Percentiles rank a stretch among this genome's conserved stretches.
Conservation (phyloP, 2,797 vertebrate genomes). For the Mus minutoides region DNA sequence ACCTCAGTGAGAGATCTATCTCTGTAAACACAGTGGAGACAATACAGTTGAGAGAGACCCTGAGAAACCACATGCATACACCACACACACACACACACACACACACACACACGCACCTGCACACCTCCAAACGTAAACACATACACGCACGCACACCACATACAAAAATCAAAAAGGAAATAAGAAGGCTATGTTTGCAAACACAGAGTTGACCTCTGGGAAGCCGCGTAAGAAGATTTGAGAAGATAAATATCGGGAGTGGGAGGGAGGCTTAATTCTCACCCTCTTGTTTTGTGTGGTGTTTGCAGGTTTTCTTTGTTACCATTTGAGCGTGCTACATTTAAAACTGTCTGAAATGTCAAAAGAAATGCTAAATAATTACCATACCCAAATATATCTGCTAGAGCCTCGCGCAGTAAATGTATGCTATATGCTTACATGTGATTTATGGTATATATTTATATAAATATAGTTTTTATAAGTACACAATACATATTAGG, state of each 20-base stretch:
- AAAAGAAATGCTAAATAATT: not conserved
- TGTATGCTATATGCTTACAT: not conserved
- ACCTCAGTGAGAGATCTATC: not conserved
- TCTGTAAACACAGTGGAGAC: not conserved
- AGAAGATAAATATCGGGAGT: rapidly evolving
- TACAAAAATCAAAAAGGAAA: not conserved
- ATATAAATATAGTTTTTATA: not conserved
- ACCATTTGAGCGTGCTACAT: not conserved
- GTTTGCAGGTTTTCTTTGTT: not conserved
- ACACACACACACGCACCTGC: not conserved
- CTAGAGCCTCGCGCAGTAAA: not conserved
- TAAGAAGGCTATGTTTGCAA: not conserved
- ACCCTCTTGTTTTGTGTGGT: not conserved
- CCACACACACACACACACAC: not conserved
- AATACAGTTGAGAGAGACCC: no score
- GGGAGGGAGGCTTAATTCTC: not conserved
- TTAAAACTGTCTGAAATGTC: conserved; percentile 8
- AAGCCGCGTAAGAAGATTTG: rapidly evolving
- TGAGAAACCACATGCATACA: not conserved
- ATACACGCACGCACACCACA: not conserved
- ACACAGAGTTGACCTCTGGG: not conserved
- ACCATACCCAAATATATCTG: not conserved
- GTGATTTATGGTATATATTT: not conserved
- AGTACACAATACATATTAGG: not conserved
- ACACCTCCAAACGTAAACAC: not conserved